Base-by-base conservation (phyloP, 2,888 invertebrate genomes). In the Calliopum simillimum region DNA sequence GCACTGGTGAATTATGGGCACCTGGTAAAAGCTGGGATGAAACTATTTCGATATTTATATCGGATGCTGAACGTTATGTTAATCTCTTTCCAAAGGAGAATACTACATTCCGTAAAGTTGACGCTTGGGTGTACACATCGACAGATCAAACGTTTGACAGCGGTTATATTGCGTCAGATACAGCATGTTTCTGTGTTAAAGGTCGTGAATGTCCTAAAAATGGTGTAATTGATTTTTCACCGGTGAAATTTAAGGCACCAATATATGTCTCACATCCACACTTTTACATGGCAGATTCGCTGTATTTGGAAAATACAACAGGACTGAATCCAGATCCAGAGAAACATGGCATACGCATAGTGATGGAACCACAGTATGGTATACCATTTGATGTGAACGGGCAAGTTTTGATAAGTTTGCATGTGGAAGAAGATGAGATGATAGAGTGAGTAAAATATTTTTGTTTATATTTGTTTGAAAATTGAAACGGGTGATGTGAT, bases 1-100 rank as follows among this genome's bases (percentile, higher is more conserved):
- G 91, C 11, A 90, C 91, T 0, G 95, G 95, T 0, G 95, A 95
- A 83, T 86, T 95, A 47, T 95, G 93, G 91, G 92, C 94, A 13
- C 93, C 94, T 0, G 73, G 77, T 11, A 77, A 80, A 0, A 69
- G 68, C 2, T 81, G 87, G 4, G 87, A 90, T 8, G 89, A 90
- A 64, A 83, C 88, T 0, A 86, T 93, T 14, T 84, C 88, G 2
- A 85, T 95, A 74, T 96, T 94, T 84, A 88, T 91, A 0, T 86
- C 93, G 0, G 95, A 95, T 85, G 86, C 94, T 73, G 94, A 94
- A 89, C 90, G 94, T 90, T 93, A 79, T 86, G 89, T 89, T 3
- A 82, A 82, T 70, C 51, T 86, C 23, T 79, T 76, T 64, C 78
- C 79, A 16, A 64, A 74, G 19, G 71, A 77, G 6, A 78, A 77